phyloP scores from a whole-genome alignment of 2,113 vertebrate species.

The Oenanthe oenanthe region DNA sequence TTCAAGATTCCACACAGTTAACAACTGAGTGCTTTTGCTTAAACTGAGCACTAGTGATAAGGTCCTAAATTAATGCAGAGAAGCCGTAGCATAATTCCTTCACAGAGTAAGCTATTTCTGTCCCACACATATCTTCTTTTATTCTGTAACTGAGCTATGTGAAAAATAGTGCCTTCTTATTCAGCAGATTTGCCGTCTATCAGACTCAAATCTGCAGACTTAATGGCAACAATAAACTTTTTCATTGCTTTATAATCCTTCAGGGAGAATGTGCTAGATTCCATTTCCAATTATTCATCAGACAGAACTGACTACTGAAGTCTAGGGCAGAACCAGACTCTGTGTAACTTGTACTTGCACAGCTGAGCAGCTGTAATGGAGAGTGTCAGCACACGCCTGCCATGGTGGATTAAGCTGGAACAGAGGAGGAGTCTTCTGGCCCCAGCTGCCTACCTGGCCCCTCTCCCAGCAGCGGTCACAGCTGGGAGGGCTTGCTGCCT shows the following conservation, averaged over 20 bases:
- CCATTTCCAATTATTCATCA: neutral
- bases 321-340: neutral
- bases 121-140: neutral
- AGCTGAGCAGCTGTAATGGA: neutral
- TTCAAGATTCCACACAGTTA: neutral
- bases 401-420: neutral
- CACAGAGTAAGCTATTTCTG: neutral
- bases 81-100: neutral
- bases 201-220: neutral
- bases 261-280: neutral
- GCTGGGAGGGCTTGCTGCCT: neutral
- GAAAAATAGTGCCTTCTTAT: neutral
- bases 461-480: neutral
- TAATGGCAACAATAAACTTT: neutral
- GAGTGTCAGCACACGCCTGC: neutral
- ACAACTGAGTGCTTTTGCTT: neutral
- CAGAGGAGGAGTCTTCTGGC: neutral
- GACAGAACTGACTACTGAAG: neutral
- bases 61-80: neutral
- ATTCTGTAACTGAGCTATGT: neutral
- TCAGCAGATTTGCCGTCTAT: neutral
- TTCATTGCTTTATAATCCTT: neutral
- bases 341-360: neutral
- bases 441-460: neutral
- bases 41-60: neutral